Conservation (phyloP, 2,797 vertebrate species). For the Hoplostethus mediterraneus region DNA sequence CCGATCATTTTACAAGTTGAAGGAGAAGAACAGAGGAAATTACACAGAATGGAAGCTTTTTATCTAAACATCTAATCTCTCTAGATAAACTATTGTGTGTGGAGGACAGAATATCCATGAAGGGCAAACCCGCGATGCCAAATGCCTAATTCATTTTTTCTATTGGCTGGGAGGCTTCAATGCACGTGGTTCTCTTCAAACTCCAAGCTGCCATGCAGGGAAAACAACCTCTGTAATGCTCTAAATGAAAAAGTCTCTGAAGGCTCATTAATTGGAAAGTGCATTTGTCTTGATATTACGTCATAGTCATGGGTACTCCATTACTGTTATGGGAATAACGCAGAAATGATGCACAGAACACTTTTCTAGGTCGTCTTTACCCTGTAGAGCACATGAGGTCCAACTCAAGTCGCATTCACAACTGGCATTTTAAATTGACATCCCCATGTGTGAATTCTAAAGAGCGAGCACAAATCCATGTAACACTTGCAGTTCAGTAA, state of each 20-base stretch:
- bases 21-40: not conserved
- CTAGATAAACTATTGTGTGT: not conserved
- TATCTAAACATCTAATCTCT: not conserved
- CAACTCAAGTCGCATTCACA: not conserved
- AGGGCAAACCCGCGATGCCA: constrained; percentile 16
- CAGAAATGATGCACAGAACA: constrained; percentile 25
- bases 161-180: constrained; percentile 11
- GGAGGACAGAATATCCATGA: constrained; percentile 14
- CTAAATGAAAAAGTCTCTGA: constrained; percentile 9
- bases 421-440: constrained; percentile 24
- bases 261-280: constrained; percentile 27
- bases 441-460: constrained; percentile 33
- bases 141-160: constrained; percentile 1
- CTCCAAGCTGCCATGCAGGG: not conserved
- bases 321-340: constrained; percentile 28
- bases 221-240: constrained; percentile 5
- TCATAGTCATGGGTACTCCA: constrained; percentile 19
- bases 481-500: constrained; percentile 21
- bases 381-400: constrained; percentile 27
- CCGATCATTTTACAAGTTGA: not conserved
- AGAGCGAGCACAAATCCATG: constrained; percentile 7
- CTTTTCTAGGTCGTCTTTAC: constrained; percentile 21
- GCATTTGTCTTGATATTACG: constrained; percentile 23
- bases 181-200: constrained; percentile 11
- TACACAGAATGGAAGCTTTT: not conserved